Evolutionary conservation across 2,888 invertebrate species (phyloP).

Genomic region (Morpho achilles): DNA sequence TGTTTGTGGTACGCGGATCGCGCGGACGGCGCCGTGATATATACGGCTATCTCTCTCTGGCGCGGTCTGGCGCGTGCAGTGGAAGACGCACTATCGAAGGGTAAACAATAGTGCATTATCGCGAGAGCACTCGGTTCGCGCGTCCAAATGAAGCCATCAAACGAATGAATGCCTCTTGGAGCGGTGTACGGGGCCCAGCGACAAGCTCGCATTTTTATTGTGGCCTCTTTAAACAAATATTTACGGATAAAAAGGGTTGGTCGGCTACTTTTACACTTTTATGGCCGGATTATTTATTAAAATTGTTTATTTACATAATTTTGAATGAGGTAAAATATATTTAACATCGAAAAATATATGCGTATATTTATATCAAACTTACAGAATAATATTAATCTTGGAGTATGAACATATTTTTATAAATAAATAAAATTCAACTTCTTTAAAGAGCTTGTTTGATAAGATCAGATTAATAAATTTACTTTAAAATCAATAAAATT

Average conservation of each 20-base stretch:
- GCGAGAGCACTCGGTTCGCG: constrained; percentile 70
- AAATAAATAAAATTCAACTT: too few species aligned
- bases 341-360: too few species aligned
- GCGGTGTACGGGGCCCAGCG: constrained; percentile 54
- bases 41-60: constrained; percentile 56
- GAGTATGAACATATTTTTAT: too few species aligned
- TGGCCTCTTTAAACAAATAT: constrained; percentile 70
- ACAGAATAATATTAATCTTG: too few species aligned
- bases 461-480: too few species aligned
- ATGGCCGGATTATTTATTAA: constrained; percentile 3
- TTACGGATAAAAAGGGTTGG: constrained; percentile 52
- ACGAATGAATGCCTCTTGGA: constrained; percentile 71
- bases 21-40: constrained; percentile 44
- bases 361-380: too few species aligned
- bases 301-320: background rate
- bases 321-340: background rate
- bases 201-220: constrained; percentile 74
- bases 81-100: constrained; percentile 75
- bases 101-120: constrained; percentile 79
- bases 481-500: too few species aligned
- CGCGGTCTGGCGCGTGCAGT: constrained; percentile 71
- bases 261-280: constrained; percentile 36
- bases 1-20: constrained; percentile 52
- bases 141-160: constrained; percentile 78
- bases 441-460: too few species aligned